Evolutionary conservation across 2,797 vertebrate species (phyloP).

Genomic region (Chlorospingus flavigularis): DNA sequence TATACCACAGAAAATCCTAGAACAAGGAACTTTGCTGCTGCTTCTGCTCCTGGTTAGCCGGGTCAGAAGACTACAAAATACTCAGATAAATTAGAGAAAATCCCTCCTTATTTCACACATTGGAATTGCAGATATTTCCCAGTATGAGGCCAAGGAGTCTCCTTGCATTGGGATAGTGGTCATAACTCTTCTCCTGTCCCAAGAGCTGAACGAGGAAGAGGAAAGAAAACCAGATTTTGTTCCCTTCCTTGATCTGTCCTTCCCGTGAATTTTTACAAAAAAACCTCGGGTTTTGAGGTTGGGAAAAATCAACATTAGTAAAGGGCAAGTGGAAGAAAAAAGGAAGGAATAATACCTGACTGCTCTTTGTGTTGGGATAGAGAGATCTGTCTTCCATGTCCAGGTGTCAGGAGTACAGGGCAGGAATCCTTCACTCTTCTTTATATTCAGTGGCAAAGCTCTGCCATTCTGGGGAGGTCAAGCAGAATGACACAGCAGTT

Average conservation of each 20-base stretch:
- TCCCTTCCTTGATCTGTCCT: neutral
- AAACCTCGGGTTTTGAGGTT: neutral
- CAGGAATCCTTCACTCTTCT: neutral
- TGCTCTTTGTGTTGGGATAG: neutral
- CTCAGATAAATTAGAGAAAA: neutral
- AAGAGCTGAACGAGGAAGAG: neutral
- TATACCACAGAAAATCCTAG: neutral
- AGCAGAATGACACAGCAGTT: slow-evolving; percentile 1
- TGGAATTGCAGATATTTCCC: neutral
- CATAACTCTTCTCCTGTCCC: neutral
- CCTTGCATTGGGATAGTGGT: neutral
- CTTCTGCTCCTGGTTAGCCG: neutral
- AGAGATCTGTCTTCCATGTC: neutral
- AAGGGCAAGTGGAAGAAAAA: neutral
- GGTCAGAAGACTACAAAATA: neutral
- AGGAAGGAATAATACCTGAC: neutral
- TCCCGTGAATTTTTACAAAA: neutral
- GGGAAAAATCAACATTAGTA: neutral
- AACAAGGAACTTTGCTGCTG: neutral
- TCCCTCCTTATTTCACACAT: neutral
- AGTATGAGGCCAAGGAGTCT: neutral
- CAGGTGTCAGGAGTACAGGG: neutral
- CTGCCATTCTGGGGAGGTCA: slow-evolving; percentile 17
- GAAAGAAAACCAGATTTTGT: neutral
- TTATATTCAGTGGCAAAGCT: neutral